phyloP scores from a whole-genome alignment of 2,797 vertebrate species.

The Spheniscus humboldti region DNA sequence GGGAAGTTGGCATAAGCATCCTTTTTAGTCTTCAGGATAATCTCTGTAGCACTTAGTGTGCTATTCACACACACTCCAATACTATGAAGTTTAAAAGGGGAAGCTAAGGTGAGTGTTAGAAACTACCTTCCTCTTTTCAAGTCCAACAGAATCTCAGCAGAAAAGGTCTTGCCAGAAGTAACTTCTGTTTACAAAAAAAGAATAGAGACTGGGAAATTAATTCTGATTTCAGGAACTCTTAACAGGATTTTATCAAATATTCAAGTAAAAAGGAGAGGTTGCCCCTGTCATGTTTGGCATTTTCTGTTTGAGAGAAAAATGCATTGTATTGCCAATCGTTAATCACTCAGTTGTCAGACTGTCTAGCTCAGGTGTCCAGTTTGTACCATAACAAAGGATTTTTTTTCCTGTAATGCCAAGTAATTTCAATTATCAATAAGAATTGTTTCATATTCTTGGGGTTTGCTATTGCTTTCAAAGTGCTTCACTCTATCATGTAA shows the following conservation, averaged over 20 bases:
- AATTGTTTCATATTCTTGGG: neutral
- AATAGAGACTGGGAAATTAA: neutral
- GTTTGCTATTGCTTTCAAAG: neutral
- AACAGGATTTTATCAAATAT: neutral
- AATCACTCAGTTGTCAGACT: neutral
- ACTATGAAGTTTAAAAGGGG: neutral
- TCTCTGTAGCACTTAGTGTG: neutral
- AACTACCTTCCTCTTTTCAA: neutral
- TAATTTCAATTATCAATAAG: neutral
- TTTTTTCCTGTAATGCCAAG: neutral
- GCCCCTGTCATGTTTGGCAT: neutral
- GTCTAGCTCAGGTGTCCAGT: neutral
- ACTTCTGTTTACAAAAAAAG: neutral
- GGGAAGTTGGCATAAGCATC: neutral
- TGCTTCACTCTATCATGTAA: neutral
- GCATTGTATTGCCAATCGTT: neutral
- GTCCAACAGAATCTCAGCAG: neutral
- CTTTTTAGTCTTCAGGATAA: neutral
- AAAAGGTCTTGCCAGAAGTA: neutral
- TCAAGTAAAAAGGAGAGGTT: neutral
- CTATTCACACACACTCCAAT: neutral
- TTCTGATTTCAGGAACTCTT: neutral
- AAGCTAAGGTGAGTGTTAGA: neutral
- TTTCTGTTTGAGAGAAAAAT: neutral
- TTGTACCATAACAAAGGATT: neutral